Evolutionary conservation across 2,113 vertebrate genomes (phyloP).

Genomic region (Pagrus major): DNA sequence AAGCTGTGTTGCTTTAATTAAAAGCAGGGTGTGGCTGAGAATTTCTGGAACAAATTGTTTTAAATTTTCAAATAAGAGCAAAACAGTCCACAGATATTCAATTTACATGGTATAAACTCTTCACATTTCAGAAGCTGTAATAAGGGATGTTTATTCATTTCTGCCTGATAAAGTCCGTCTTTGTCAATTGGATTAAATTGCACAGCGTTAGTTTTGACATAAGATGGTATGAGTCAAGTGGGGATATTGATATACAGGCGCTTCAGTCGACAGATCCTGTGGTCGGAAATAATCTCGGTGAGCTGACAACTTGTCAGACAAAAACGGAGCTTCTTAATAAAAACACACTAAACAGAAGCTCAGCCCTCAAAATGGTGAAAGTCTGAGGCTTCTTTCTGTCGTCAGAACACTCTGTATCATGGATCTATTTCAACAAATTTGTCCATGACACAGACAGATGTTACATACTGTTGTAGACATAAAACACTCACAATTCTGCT

Average conservation of each 20-base stretch:
- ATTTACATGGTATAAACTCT: background rate
- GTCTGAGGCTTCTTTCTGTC: background rate
- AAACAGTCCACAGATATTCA: too few relatives aligned
- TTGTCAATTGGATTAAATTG: constrained; percentile 22
- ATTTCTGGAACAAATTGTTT: background rate
- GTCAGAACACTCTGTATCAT: background rate
- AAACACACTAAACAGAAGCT: constrained; percentile 12
- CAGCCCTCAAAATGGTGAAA: background rate
- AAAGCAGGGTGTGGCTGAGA: background rate
- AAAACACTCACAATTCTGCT: too few relatives aligned
- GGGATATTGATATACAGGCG: constrained; percentile 33
- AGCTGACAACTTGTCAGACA: constrained; percentile 46
- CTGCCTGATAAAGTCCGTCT: background rate
- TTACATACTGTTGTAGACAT: background rate
- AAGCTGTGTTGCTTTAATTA: constrained; percentile 39
- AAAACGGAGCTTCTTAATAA: constrained; percentile 26
- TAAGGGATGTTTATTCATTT: background rate
- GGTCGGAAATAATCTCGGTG: constrained; percentile 30
- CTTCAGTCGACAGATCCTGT: constrained; percentile 13
- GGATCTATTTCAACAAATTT: background rate
- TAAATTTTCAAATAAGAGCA: background rate
- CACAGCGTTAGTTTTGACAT: constrained; percentile 15
- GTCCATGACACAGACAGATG: background rate
- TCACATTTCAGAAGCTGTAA: background rate
- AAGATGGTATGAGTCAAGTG: constrained; percentile 30